Evolutionary conservation across 2,113 vertebrate species (phyloP).

Genomic region (Mungos mungo): DNA sequence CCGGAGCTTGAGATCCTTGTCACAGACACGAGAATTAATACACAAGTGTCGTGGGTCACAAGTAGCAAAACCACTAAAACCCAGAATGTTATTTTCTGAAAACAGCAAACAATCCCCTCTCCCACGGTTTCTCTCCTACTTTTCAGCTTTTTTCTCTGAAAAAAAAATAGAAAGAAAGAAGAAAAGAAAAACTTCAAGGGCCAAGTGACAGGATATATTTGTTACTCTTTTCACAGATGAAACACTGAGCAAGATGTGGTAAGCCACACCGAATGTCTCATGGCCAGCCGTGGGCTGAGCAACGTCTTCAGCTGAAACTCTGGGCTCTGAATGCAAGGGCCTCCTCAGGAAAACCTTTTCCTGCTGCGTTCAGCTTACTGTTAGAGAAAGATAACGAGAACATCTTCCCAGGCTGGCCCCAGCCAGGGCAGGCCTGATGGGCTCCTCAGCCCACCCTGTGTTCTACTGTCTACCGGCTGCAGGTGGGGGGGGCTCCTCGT

Average conservation of each 20-base stretch:
- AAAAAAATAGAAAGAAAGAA: no score
- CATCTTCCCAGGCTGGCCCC: background rate
- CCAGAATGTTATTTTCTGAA: background rate
- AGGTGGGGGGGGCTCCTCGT: background rate
- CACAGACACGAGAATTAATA: background rate
- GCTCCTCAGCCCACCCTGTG: background rate
- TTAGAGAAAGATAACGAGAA: background rate
- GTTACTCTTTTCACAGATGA: background rate
- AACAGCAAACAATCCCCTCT: background rate
- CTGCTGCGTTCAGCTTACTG: background rate
- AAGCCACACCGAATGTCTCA: background rate
- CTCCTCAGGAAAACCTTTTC: background rate
- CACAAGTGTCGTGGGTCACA: background rate
- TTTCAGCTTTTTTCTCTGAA: background rate
- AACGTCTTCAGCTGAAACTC: background rate
- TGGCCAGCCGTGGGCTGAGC: background rate
- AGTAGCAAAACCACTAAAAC: background rate
- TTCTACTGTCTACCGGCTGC: no score
- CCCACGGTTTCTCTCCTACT: background rate
- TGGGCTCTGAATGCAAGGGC: background rate
- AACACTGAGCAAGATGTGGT: background rate
- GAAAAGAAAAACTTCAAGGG: background rate
- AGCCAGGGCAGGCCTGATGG: rapidly evolving
- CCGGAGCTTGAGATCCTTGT: background rate
- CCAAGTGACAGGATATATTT: background rate